Conservation (phyloP, 37 sponge, comb jelly and placozoan genomes). For the Petrosia ficiformis region DNA sequence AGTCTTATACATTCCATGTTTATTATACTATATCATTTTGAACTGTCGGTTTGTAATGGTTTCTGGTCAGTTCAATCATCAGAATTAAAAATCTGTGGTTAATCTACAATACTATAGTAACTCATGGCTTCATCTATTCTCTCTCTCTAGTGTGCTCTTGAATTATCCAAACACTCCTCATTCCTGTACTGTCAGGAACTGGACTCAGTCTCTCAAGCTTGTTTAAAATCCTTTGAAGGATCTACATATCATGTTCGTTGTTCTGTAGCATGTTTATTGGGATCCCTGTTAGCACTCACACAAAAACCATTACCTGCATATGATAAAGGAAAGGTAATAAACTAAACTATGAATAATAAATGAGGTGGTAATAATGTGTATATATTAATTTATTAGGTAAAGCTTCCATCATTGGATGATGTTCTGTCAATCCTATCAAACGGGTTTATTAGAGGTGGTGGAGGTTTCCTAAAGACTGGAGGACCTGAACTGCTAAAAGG, state of each 20-base stretch:
- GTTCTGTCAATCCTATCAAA: constrained; percentile 65
- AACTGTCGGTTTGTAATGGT: neutral
- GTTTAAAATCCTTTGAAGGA: constrained; percentile 83
- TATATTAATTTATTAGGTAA: constrained; percentile 6
- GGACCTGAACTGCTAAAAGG: constrained; percentile 77
- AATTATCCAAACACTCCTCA: constrained; percentile 47
- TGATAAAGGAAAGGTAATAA: constrained; percentile 47
- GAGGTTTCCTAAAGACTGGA: constrained; percentile 72
- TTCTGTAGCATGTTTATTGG: constrained; percentile 74
- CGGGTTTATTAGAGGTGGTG: constrained; percentile 76
- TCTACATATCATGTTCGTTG: constrained; percentile 78
- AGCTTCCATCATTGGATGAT: constrained; percentile 68
- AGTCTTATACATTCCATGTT: neutral
- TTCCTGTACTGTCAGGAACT: constrained; percentile 77
- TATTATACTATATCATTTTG: neutral
- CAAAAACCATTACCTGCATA: constrained; percentile 59
- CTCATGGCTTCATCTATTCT: too few species aligned
- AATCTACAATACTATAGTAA: too few species aligned
- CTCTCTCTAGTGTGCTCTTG: constrained; percentile 57
- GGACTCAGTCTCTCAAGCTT: constrained; percentile 67
- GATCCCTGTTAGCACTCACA: constrained; percentile 62
- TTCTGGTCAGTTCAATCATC: neutral
- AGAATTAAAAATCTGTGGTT: too few species aligned
- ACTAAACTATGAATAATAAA: neutral
- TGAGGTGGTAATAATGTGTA: neutral